Evolutionary conservation across 2,113 vertebrate genomes (phyloP).

Genomic region (Megalops atlanticus): DNA sequence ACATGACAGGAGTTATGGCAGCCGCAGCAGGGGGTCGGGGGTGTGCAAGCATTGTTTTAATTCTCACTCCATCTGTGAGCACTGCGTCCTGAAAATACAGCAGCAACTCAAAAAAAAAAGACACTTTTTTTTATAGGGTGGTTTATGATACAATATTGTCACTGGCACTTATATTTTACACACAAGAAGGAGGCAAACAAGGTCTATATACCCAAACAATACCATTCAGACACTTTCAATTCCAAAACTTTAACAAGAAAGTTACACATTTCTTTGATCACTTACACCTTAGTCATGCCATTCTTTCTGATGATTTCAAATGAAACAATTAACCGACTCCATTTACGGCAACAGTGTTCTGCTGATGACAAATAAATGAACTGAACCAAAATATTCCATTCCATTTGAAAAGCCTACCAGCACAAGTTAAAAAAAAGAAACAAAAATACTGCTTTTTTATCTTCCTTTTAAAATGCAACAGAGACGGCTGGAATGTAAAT

Average conservation of each 20-base stretch:
- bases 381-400: too few relatives aligned
- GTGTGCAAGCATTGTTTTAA: neutral
- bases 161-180: neutral
- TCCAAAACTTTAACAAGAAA: too few relatives aligned
- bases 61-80: neutral
- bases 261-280: too few relatives aligned
- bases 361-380: too few relatives aligned
- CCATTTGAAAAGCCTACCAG: neutral
- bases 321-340: too few relatives aligned
- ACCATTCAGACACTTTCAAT: neutral
- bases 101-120: neutral
- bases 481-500: slow-evolving; percentile 5
- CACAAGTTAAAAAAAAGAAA: slow-evolving; percentile 14
- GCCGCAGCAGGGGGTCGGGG: slow-evolving; percentile 16
- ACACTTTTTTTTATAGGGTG: neutral
- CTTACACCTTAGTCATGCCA: too few relatives aligned
- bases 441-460: slow-evolving; percentile 11
- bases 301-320: too few relatives aligned
- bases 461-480: neutral
- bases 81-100: neutral
- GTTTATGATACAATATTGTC: neutral
- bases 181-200: neutral
- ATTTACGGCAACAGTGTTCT: too few relatives aligned
- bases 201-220: neutral
- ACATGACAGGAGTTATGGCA: slow-evolving; percentile 8